Percentiles rank a stretch among this genome's conserved stretches.
phyloP scores from a whole-genome alignment of 1,140 invertebrate species.

The Octopus sinensis region DNA sequence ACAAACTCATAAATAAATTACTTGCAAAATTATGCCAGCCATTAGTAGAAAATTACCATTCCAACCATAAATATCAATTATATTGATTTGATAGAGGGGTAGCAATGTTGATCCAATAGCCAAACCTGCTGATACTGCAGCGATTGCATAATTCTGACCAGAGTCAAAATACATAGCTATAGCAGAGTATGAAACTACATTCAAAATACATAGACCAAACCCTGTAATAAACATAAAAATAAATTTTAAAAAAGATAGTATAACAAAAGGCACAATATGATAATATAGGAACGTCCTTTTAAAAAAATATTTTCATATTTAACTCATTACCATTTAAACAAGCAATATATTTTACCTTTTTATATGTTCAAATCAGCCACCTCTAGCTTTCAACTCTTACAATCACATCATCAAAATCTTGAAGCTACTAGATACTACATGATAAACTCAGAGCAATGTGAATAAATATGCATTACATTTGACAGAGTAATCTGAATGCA shows the following conservation, averaged over 20 bases:
- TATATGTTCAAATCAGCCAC: no score
- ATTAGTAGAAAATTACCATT: slow-evolving; percentile 4
- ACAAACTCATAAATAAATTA: not conserved
- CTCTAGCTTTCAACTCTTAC: no score
- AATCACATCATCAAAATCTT: no score
- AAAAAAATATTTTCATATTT: no score
- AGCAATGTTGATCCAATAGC: not conserved
- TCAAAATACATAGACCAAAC: not conserved
- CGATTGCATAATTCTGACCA: not conserved
- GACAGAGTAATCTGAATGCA: no score
- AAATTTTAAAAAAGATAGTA: not conserved
- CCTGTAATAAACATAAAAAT: not conserved
- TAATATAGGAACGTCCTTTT: no score
- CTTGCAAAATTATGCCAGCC: not conserved
- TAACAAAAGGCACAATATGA: no score
- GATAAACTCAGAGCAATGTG: no score
- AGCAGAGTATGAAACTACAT: not conserved
- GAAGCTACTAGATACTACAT: no score
- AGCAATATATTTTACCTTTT: no score
- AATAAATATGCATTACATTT: no score
- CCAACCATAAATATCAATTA: not conserved
- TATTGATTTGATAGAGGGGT: not conserved
- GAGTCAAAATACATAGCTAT: slow-evolving; percentile 1
- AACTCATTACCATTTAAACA: no score
- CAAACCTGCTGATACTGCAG: not conserved